Conservation (phyloP, 35 echinoderm and acorn worm species). For the Lytechinus variegatus region DNA sequence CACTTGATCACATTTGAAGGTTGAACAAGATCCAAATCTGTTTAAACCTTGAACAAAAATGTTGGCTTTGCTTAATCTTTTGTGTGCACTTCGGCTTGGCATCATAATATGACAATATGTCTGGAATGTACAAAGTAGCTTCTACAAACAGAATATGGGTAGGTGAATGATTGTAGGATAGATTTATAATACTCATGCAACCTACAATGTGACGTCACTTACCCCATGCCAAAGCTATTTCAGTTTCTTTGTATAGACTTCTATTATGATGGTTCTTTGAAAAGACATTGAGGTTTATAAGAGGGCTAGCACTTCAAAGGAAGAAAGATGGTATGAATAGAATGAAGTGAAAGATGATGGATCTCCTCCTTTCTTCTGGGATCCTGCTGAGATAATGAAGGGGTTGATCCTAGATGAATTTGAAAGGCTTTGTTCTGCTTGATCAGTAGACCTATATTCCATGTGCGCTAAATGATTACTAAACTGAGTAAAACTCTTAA, state of each 20-base stretch:
- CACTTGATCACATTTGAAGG: not conserved
- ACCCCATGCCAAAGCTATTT: not conserved
- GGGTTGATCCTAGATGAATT: not conserved
- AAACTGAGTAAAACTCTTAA: not conserved
- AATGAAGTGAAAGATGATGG: not conserved
- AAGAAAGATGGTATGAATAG: not conserved
- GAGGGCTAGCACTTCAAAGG: not conserved
- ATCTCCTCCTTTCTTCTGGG: not conserved
- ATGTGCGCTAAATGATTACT: not conserved
- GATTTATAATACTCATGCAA: not conserved
- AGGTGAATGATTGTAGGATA: not conserved
- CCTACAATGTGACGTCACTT: not conserved
- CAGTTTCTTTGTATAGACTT: not conserved
- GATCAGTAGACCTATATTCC: constrained; percentile 10
- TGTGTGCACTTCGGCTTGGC: not conserved
- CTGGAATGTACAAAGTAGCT: constrained; percentile 2
- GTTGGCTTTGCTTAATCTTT: not conserved
- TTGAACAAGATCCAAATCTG: not conserved
- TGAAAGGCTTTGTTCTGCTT: not conserved
- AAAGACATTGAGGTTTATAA: not conserved
- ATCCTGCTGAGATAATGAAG: not conserved
- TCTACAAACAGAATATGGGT: constrained; percentile 1
- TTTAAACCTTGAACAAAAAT: not conserved
- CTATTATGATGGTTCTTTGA: not conserved
- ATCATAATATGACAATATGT: not conserved